Percentiles rank a stretch among this genome's conserved stretches.
phyloP scores from a whole-genome alignment of 2,888 invertebrate genomes.

The Phymatocera aterrima region DNA sequence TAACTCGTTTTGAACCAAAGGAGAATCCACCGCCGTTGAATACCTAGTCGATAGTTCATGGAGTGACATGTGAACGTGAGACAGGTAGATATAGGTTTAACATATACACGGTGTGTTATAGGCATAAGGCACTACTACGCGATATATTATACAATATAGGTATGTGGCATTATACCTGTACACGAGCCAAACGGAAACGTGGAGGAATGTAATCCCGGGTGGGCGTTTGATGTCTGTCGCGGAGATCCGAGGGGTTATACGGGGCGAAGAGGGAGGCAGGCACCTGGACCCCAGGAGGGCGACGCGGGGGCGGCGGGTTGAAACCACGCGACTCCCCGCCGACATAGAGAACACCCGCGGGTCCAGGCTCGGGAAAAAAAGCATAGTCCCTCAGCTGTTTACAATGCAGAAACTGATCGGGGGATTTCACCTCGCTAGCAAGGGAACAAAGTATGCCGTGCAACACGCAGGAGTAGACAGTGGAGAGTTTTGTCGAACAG shows the following conservation, averaged over 20 bases:
- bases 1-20: conserved; percentile 22
- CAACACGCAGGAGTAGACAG: not conserved
- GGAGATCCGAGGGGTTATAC: conserved; percentile 47
- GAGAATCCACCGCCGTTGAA: not conserved
- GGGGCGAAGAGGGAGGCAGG: conserved; percentile 32
- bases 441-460: conserved; percentile 5
- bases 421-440: conserved; percentile 51
- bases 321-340: conserved; percentile 41
- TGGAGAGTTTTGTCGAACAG: not conserved
- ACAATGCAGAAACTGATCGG: conserved; percentile 55
- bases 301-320: conserved; percentile 35
- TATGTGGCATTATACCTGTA: conserved; percentile 38
- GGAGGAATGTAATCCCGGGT: conserved; percentile 61
- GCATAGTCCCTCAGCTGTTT: conserved; percentile 52
- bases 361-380: conserved; percentile 53
- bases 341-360: conserved; percentile 52
- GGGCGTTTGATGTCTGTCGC: conserved; percentile 66
- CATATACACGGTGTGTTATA: not conserved
- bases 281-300: conserved; percentile 43
- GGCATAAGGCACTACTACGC: not conserved
- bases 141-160: not conserved
- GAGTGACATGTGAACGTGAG: conserved; percentile 61
- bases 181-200: conserved; percentile 43
- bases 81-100: conserved; percentile 33
- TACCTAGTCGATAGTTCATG: conserved; percentile 60